Conservation (phyloP, 2,113 vertebrate genomes). For the Eidolon helvum region DNA sequence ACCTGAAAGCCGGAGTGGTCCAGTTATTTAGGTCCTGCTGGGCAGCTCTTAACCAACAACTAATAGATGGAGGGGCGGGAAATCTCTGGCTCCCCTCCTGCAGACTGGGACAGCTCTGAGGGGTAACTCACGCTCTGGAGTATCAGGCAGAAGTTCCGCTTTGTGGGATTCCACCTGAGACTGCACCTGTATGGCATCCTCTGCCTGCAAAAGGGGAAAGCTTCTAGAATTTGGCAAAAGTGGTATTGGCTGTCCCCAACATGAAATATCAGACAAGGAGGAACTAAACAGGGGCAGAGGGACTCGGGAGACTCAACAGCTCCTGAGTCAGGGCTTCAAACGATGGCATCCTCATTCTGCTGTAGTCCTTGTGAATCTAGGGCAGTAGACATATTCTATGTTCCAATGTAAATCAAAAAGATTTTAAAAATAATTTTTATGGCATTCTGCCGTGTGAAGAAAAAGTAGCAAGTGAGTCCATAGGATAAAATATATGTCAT, state of each 20-base stretch:
- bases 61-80: fast-evolving
- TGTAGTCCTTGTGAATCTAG: neutral
- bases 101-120: neutral
- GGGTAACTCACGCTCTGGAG: neutral
- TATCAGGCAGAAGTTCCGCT: neutral
- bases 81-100: neutral
- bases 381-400: neutral
- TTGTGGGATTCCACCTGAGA: neutral
- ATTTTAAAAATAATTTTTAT: neutral
- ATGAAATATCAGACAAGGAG: neutral
- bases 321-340: neutral
- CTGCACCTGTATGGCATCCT: neutral
- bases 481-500: neutral
- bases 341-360: neutral
- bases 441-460: neutral
- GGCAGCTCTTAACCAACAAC: neutral
- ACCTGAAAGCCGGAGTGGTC: fast-evolving
- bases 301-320: neutral
- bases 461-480: neutral
- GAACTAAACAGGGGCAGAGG: neutral
- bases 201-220: neutral
- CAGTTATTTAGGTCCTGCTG: neutral
- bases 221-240: neutral
- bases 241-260: neutral
- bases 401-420: neutral